phyloP scores from a whole-genome alignment of 2,888 invertebrate species.

The Tromatobia lineatoria region DNA sequence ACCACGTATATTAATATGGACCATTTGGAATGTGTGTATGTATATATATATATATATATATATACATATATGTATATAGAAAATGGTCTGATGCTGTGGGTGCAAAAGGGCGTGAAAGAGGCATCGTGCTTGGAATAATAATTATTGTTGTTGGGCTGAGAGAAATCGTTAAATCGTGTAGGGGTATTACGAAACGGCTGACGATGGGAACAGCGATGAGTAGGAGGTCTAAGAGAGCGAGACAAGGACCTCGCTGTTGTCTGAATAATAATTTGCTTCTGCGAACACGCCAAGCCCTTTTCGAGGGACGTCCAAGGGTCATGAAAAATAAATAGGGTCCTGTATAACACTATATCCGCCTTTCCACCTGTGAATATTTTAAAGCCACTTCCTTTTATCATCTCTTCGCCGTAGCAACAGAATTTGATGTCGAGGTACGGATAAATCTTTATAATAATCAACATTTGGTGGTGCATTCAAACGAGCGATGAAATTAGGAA shows the following conservation, averaged over 20 bases:
- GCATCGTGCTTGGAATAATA: conserved; percentile 78
- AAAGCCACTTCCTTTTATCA: conserved; percentile 52
- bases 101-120: conserved; percentile 51
- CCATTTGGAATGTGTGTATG: background rate
- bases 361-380: conserved; percentile 56
- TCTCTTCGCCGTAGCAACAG: conserved; percentile 1
- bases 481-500: background rate
- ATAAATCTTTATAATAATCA: conserved; percentile 11
- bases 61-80: conserved; percentile 13
- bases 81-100: conserved; percentile 8
- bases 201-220: conserved; percentile 18
- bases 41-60: background rate
- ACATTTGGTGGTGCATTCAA: background rate
- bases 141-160: conserved; percentile 75
- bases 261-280: conserved; percentile 67
- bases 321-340: conserved; percentile 45
- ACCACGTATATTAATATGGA: background rate
- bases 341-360: background rate
- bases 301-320: conserved; percentile 45
- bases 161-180: conserved; percentile 74
- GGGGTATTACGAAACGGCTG: conserved; percentile 57
- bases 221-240: conserved; percentile 31
- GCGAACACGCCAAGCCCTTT: conserved; percentile 32
- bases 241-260: conserved; percentile 58
- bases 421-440: background rate